Percentiles rank a stretch among this genome's conserved stretches.
These are phyloP conservation scores for Notarius lentiginosus DNA, from an alignment of 2,113 vertebrate genomes.

Conservation along the genomic window DNA sequence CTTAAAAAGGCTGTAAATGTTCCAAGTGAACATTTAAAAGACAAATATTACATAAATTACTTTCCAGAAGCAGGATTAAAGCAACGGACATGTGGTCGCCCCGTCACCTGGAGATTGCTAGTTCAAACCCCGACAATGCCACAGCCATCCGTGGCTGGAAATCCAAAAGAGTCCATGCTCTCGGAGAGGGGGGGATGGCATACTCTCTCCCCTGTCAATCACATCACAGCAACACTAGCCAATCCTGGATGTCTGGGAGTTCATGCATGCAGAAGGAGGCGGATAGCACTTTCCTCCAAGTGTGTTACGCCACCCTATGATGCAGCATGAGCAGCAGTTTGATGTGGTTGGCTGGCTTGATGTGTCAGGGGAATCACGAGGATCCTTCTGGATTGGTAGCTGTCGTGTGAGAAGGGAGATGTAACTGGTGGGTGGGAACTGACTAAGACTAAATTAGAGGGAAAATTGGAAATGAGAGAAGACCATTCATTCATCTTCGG, in stretches of 20 bases:
- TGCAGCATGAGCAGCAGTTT: background rate
- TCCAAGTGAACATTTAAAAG: conserved; percentile 19
- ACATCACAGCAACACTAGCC: background rate
- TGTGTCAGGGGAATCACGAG: background rate
- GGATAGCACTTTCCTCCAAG: background rate
- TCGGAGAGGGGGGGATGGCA: background rate
- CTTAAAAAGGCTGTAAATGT: background rate
- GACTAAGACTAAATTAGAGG: background rate
- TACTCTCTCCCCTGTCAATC: background rate
- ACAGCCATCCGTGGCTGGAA: background rate
- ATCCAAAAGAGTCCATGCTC: background rate
- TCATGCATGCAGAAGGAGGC: background rate
- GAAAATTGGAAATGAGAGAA: background rate
- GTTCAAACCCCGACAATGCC: background rate
- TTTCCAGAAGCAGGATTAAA: conserved; percentile 18
- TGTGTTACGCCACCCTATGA: background rate
- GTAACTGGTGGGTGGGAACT: background rate
- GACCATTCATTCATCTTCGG: background rate
- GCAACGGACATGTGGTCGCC: no score
- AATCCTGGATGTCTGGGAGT: background rate
- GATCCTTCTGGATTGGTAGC: background rate
- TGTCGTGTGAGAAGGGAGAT: background rate
- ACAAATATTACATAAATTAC: conserved; percentile 28
- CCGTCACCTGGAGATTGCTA: background rate
- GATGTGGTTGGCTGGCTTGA: background rate